Evolutionary conservation across 1,140 invertebrate species (phyloP), one percentile per base, ranked within the genome.

Genomic region (Carposina sasakii): DNA sequence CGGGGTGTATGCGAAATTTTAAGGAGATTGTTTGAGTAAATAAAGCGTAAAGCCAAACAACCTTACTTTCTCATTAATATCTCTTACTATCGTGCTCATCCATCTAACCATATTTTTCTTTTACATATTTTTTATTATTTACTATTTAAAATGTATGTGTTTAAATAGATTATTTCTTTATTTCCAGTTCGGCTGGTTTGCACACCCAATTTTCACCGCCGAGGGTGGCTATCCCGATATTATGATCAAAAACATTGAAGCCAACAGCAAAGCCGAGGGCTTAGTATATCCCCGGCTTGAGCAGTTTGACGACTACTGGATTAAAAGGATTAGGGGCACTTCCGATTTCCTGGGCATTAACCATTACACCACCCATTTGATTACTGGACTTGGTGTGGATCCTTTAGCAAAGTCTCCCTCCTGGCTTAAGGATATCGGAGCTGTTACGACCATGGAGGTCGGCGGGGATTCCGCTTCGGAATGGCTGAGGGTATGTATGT

Each of bases 191-290:
- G 90, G 90, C 8, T 89, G 88, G 89, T 85, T 87, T 34, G 81
- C 87, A 0, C 77, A 90, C 70, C 89, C 90, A 0, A 88, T 91
- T 36, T 90, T 87, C 60, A 86, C 87, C 0, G 59, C 70, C 36
- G 58, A 84, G 26, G 90, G 90, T 13, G 88, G 90, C 41, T 91
- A 91, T 70, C 89, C 90, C 1, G 53, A 66, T 22, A 60, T 85
- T 0, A 89, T 91, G 88, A 61, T 85, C 9, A 77, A 85, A 45
- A 84, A 83, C 17, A 75, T 89, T 1, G 84, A 69, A 2, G 66
- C 67, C 10, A 81, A 85, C 48, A 89, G 88, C 57, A 49, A 51
- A 36, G 59, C 57, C 1, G 87, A 89, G 60, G 85, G 86, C 42
- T 66, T 86, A 3, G 24, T 52, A 4, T 72, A 66, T 17, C 68